phyloP scores from a whole-genome alignment of 2,888 invertebrate species.

The Rhagonycha fulva region DNA sequence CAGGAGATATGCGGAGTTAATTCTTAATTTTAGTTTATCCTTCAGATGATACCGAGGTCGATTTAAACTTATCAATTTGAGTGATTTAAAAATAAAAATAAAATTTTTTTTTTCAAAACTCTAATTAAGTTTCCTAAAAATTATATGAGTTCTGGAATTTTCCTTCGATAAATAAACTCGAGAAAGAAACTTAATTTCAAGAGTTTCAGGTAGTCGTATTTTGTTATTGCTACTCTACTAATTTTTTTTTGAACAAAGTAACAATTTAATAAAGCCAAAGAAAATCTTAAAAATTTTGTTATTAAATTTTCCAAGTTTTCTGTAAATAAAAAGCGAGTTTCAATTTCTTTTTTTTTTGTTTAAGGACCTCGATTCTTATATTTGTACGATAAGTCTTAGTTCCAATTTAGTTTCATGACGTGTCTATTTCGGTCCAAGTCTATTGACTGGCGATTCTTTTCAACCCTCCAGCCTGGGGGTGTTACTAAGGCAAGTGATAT shows the following conservation, averaged over 20 bases:
- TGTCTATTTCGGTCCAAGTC: conserved; percentile 43
- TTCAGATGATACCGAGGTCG: too few species aligned
- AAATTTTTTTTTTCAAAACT: neutral
- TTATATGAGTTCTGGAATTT: neutral
- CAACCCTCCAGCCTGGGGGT: conserved; percentile 24
- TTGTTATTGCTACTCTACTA: neutral
- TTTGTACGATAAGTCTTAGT: conserved; percentile 38
- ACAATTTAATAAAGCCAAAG: neutral
- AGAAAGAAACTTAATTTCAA: neutral
- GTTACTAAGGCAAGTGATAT: conserved; percentile 29
- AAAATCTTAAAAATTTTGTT: neutral
- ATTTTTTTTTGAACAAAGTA: neutral
- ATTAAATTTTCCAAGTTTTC: neutral
- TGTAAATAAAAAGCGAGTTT: neutral
- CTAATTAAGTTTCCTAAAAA: neutral
- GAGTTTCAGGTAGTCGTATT: neutral
- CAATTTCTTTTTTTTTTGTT: neutral
- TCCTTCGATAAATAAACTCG: neutral
- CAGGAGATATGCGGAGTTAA: neutral
- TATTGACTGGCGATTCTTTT: conserved; percentile 36
- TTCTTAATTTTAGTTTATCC: neutral
- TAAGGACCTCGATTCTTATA: neutral
- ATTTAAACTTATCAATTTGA: neutral
- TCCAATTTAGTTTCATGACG: conserved; percentile 45
- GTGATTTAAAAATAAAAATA: neutral